Evolutionary conservation across 2,888 invertebrate genomes (phyloP).

Genomic region (Caradrina kadenii): DNA sequence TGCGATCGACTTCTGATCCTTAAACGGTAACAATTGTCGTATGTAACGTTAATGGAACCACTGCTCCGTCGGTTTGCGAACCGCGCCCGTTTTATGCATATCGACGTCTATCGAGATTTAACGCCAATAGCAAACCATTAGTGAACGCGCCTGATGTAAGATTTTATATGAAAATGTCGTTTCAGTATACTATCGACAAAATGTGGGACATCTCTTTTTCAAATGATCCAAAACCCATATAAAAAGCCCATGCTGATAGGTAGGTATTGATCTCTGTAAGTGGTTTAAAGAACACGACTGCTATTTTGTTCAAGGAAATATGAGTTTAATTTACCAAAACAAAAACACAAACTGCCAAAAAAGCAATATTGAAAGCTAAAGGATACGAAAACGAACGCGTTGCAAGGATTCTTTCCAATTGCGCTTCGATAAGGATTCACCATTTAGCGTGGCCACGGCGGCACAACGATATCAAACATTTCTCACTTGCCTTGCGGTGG

Average conservation of each 20-base stretch:
- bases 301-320: not conserved
- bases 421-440: slow-evolving; percentile 80
- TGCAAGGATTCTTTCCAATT: slow-evolving; percentile 85
- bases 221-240: not conserved
- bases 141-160: slow-evolving; percentile 39
- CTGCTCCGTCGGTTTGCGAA: slow-evolving; percentile 63
- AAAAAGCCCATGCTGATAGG: not conserved
- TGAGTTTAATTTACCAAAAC: not conserved
- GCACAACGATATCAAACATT: slow-evolving; percentile 77
- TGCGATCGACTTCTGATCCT: slow-evolving; percentile 84
- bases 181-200: slow-evolving; percentile 24
- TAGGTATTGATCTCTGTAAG: not conserved
- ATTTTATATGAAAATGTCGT: slow-evolving; percentile 52
- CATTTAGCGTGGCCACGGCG: slow-evolving; percentile 73
- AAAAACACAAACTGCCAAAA: slow-evolving; percentile 28
- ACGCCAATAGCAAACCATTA: slow-evolving; percentile 64
- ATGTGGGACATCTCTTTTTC: not conserved
- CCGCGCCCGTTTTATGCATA: slow-evolving; percentile 78
- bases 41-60: slow-evolving; percentile 83
- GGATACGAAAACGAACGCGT: slow-evolving; percentile 70
- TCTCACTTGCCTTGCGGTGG: slow-evolving; percentile 52
- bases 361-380: slow-evolving; percentile 61
- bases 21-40: slow-evolving; percentile 87
- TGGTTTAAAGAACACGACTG: not conserved
- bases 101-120: slow-evolving; percentile 69